Evolutionary conservation across 2,888 invertebrate genomes (phyloP).

Genomic region (Gymnocheta viridis): DNA sequence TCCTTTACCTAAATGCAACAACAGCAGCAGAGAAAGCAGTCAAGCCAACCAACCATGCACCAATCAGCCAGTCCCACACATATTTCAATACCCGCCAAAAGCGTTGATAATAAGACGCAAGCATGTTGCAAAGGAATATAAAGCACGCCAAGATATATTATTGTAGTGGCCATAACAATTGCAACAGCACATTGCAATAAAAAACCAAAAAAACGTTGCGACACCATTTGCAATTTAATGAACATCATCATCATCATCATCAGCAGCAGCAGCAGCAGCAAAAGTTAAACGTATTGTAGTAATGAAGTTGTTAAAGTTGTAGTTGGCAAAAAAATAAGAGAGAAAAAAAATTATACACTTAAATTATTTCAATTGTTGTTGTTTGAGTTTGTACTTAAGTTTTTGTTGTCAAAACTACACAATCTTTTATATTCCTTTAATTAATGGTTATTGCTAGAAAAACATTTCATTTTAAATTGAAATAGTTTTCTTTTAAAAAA

Average conservation of each 20-base stretch:
- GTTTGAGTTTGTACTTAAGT: conserved; percentile 15
- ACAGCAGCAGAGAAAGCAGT: background rate
- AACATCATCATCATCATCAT: conserved; percentile 21
- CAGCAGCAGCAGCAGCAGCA: conserved; percentile 12
- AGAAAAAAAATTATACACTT: conserved; percentile 4
- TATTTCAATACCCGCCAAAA: conserved; percentile 30
- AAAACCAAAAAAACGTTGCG: conserved; percentile 38
- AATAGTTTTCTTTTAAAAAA: background rate
- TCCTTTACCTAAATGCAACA: conserved; percentile 88
- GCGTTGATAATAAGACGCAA: background rate
- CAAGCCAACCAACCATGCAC: background rate
- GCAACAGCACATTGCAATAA: conserved; percentile 27
- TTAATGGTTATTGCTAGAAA: conserved; percentile 32
- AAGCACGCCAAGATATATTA: background rate
- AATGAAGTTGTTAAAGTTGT: conserved; percentile 51
- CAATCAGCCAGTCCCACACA: conserved; percentile 3
- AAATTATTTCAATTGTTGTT: conserved; percentile 41
- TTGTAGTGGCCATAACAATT: conserved; percentile 21
- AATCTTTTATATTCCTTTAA: conserved; percentile 34
- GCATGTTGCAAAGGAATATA: conserved; percentile 15
- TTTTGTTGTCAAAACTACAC: conserved; percentile 35
- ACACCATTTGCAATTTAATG: conserved; percentile 65
- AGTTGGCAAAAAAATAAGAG: background rate
- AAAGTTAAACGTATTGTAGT: conserved; percentile 41
- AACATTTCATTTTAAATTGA: conserved; percentile 10